A percentile compares a stretch with the other conserved stretches of the same genome.
Conservation (phyloP, 2,797 vertebrate genomes). For the Notolepis coatsorum region DNA sequence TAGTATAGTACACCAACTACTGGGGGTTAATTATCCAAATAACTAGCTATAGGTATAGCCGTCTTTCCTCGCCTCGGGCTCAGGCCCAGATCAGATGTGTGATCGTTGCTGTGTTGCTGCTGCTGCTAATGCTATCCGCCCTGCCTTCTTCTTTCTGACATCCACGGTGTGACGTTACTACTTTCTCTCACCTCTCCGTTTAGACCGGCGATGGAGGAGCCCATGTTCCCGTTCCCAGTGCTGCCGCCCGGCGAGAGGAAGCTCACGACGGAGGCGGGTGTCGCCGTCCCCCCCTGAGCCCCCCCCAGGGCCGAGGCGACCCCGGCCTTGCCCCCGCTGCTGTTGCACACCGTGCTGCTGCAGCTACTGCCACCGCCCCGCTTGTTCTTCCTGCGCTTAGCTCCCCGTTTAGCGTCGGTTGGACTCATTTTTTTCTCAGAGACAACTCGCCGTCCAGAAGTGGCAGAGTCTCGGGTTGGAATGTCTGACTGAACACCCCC, state of each 20-base stretch:
- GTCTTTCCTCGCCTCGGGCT: no score
- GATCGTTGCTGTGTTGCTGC: no score
- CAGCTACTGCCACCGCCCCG: conserved; percentile 90
- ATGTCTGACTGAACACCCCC: no score
- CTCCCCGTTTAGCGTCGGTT: conserved; percentile 96
- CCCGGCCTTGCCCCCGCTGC: conserved; percentile 85
- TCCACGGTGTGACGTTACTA: conserved; percentile 14
- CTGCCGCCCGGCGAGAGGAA: conserved; percentile 80
- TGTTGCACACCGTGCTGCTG: conserved; percentile 79
- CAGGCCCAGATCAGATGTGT: no score
- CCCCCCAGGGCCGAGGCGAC: conserved; percentile 82
- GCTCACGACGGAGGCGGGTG: conserved; percentile 79
- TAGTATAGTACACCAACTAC: no score
- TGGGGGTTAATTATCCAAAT: no score
- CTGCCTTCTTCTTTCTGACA: no score
- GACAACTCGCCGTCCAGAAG: conserved; percentile 79
- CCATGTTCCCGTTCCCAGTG: conserved; percentile 64
- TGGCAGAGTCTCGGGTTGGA: conserved; percentile 70
- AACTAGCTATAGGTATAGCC: no score
- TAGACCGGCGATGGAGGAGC: conserved; percentile 68
- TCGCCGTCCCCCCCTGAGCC: conserved; percentile 72
- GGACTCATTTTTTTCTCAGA: conserved; percentile 87
- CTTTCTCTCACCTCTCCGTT: conserved; percentile 85
- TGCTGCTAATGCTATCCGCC: no score
- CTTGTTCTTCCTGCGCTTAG: conserved; percentile 98